These are phyloP conservation scores for Otocyon megalotis DNA, from an alignment of 2,113 vertebrate genomes.

Conservation along the genomic window DNA sequence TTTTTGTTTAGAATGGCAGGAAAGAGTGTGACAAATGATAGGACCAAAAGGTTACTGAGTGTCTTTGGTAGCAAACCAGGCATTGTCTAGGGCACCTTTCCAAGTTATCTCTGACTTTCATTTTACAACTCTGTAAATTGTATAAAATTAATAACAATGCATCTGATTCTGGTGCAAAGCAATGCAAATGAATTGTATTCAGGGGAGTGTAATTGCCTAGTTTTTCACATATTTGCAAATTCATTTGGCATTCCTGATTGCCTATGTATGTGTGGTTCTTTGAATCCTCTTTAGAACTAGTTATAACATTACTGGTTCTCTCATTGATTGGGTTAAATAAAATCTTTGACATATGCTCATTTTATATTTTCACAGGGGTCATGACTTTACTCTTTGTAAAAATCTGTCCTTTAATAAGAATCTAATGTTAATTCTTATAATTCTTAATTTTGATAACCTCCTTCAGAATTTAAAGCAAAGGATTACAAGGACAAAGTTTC, in stretches of 20 bases:
- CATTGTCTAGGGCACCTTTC: not conserved
- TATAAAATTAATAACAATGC: not conserved
- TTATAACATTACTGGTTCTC: not conserved
- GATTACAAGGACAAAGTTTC: constrained; percentile 28
- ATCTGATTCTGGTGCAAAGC: constrained; percentile 22
- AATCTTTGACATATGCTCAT: constrained; percentile 12
- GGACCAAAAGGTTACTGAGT: not conserved
- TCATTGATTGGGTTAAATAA: constrained; percentile 39
- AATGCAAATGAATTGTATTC: not conserved
- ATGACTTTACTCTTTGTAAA: constrained; percentile 39
- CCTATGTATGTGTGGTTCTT: not conserved
- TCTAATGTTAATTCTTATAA: not conserved
- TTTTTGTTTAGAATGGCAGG: constrained; percentile 15
- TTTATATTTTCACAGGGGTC: constrained; percentile 6
- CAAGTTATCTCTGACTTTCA: not conserved
- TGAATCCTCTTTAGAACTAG: not conserved
- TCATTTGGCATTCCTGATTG: not conserved
- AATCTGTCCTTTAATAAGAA: constrained; percentile 22
- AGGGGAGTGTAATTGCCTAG: not conserved
- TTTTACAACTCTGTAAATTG: not conserved
- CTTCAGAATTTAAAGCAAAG: constrained; percentile 6
- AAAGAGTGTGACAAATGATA: constrained; percentile 6
- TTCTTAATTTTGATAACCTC: constrained; percentile 44
- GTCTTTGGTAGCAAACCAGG: not conserved
- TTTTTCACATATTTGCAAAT: constrained; percentile 24